A percentile compares a stretch with the other conserved stretches of the same genome.
Conservation (phyloP, 2,113 vertebrate genomes). For the Lynx canadensis region DNA sequence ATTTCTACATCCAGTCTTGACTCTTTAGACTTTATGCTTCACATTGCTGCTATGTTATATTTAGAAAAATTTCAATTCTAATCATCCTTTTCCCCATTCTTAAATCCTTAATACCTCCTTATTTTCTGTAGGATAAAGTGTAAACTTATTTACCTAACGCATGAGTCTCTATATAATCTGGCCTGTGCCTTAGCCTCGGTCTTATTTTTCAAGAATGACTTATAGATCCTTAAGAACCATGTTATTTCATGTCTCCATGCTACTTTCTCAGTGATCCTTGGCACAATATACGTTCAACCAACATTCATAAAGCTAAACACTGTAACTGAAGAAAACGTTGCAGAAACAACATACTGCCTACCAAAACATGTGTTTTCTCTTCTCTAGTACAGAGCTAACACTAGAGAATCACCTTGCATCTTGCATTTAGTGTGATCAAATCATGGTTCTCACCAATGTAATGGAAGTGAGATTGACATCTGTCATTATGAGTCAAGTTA, state of each 20-base stretch:
- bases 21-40: neutral
- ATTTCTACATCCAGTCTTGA: neutral
- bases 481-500: neutral
- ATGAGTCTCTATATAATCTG: neutral
- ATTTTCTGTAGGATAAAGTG: neutral
- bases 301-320: neutral
- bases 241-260: neutral
- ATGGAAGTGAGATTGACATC: neutral
- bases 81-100: neutral
- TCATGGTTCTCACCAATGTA: neutral
- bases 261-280: neutral
- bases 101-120: neutral
- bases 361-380: neutral
- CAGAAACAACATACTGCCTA: constrained; percentile 23
- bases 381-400: neutral
- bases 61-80: neutral
- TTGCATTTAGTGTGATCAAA: neutral
- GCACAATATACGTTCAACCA: neutral
- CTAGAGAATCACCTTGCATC: neutral
- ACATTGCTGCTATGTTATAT: neutral
- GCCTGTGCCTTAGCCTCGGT: neutral
- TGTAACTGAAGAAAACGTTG: neutral
- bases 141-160: neutral
- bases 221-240: neutral
- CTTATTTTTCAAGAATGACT: neutral